Evolutionary conservation across 2,888 invertebrate species (phyloP), one percentile per base, ranked within the genome.

Genomic region (Antitype chi): DNA sequence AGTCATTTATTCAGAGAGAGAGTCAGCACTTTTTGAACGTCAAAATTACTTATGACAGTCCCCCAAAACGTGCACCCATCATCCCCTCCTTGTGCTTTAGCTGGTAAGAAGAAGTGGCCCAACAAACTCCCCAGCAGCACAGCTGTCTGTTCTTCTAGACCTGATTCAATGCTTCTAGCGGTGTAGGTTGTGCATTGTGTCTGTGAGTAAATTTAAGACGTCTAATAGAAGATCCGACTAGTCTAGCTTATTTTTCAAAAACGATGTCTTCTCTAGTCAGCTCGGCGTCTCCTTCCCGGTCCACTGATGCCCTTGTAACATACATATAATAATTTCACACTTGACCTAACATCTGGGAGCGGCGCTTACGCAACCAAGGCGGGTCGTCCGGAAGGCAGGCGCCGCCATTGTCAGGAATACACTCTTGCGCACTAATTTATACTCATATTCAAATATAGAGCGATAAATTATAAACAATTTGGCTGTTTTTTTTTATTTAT

Each of bases 341-440:
- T 85, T 80, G 80, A 87, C 72, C 60, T 75, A 70, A 68, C 73
- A 87, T 85, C 67, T 78, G 79, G 87, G 88, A 71, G 81, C 79
- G 85, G 76, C 62, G 68, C 57, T 86, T 81, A 84, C 86, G 88
- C 82, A 86, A 86, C 73, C 74, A 82, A 86, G 89, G 89, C 82
- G 78, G 78, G 78, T 91, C 87, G 90, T 77, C 87, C 87, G 92
- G 92, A 91, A 89, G 74, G 70, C 73, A 78, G 90, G 88, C 89
- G 89, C 89, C 89, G 71, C 76, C 60, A 83, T 83, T 85, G 85
- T 87, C 78, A 78, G 76, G 85, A 83, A 82, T 74, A 81, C 81
- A 77, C 74, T 76, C 76, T 84, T 81, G 70, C 74, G 71, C 71
- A 60, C 7, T 74, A 77, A 77, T 82, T 86, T 85, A 80, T 80